Conservation (phyloP, 2,113 vertebrate genomes). For the Entelurus aequoreus region DNA sequence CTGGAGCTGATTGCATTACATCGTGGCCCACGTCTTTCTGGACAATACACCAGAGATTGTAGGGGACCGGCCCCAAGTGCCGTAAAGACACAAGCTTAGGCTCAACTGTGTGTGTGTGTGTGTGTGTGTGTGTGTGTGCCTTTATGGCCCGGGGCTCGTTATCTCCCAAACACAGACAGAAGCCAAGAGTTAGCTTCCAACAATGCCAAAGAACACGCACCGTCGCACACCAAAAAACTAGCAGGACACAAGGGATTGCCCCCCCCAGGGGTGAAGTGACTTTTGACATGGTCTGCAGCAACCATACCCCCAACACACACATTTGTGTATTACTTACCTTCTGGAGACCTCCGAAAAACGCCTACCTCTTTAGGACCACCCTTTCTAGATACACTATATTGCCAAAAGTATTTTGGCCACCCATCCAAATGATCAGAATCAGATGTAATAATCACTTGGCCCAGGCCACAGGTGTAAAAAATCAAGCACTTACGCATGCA, state of each 20-base stretch:
- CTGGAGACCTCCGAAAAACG: no score
- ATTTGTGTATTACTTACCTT: background rate
- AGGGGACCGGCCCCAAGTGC: slow-evolving; percentile 42
- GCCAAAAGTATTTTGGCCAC: no score
- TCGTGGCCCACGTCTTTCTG: slow-evolving; percentile 52
- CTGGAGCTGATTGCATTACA: slow-evolving; percentile 65
- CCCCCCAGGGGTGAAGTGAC: slow-evolving; percentile 44
- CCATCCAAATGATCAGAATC: no score
- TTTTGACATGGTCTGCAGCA: slow-evolving; percentile 61
- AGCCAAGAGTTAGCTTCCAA: slow-evolving; percentile 25
- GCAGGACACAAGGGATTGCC: slow-evolving; percentile 42
- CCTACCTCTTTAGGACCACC: no score
- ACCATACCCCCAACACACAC: slow-evolving; percentile 41
- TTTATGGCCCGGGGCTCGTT: slow-evolving; percentile 43
- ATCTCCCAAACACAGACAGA: slow-evolving; percentile 42
- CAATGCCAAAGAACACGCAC: slow-evolving; percentile 32
- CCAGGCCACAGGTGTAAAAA: no score
- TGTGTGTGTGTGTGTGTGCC: slow-evolving; percentile 12
- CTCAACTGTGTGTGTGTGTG: slow-evolving; percentile 6
- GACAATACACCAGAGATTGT: slow-evolving; percentile 56
- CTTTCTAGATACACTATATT: no score
- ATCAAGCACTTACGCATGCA: no score
- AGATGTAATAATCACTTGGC: no score
- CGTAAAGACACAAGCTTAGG: slow-evolving; percentile 39
- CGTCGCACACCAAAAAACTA: slow-evolving; percentile 38